Evolutionary conservation across 2,888 invertebrate species (phyloP), one percentile per base, ranked within the genome.

Genomic region (Drosophila pseudotakahashii): DNA sequence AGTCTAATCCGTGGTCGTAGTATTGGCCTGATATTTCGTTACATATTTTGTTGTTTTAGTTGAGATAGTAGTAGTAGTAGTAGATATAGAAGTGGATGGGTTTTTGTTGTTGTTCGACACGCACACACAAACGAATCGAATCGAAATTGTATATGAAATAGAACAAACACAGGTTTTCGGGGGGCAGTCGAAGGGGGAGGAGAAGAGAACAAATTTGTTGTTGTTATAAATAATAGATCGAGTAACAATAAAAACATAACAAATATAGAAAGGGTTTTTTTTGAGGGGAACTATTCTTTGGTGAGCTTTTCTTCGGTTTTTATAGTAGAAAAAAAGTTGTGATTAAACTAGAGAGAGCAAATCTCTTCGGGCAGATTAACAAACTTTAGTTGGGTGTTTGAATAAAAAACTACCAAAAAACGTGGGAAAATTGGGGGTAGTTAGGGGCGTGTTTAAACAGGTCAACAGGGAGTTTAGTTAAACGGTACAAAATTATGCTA

Each of bases 1-100:
- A 97, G 95, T 94, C 95, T 95, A 94, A 97, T 96, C 96, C 97
- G 95, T 94, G 97, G 96, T 94, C 96, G 96, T 92, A 96, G 94
- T 93, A 95, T 95, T 93, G 96, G 96, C 95, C 96, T 94, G 93
- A 90, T 90, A 62, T 89, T 44, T 44, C 44, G 23, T 44, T 26
- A 44, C 44, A 44, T 44, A 51, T 64, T 59, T 70, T 75, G 55
- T 55, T 34, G 68, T 62, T 62, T 47, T 57, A 55, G 66, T 74
- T 34, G 69, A 63, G 48, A 62, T 61, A 60, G 59, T 73, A 62
- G 64, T 54, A 62, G 64, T 54, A 63, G 58, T 74, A 59, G 72
- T 50, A 48, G 70, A 47, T 52, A 52, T 71, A 58, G 60, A 64
- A 55, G 50, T 57, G 60, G 45, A 52, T 57, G 51, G 42, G 59